These are phyloP conservation scores for Metaphire vulgaris DNA, from an alignment of 1,140 invertebrate species.

Conservation along the genomic window DNA sequence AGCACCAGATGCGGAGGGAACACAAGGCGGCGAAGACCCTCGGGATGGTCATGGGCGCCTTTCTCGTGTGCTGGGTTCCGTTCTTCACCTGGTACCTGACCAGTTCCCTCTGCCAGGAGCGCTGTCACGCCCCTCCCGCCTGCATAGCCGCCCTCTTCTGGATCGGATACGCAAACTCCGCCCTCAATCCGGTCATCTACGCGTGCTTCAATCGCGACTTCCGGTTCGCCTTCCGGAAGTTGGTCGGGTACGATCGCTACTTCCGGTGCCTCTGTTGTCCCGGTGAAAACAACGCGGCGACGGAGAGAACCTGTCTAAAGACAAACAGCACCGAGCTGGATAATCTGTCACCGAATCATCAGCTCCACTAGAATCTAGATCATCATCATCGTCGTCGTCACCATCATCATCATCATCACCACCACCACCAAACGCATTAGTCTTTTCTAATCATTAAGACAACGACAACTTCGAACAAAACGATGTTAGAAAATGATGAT, in stretches of 20 bases:
- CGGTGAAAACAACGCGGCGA: neutral
- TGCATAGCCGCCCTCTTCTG: slow-evolving; percentile 65
- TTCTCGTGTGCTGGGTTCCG: slow-evolving; percentile 22
- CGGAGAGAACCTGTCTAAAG: neutral
- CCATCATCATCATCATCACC: too few species aligned
- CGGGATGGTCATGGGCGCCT: slow-evolving; percentile 13
- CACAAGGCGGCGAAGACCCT: slow-evolving; percentile 93
- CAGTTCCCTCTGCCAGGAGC: neutral
- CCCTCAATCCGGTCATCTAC: slow-evolving; percentile 95
- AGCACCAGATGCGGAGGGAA: slow-evolving; percentile 61
- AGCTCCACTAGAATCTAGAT: neutral
- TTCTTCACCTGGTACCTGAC: slow-evolving; percentile 15
- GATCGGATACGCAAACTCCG: slow-evolving; percentile 97
- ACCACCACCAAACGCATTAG: too few species aligned
- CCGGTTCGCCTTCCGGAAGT: slow-evolving; percentile 82
- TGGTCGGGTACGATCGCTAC: slow-evolving; percentile 55
- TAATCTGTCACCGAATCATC: neutral
- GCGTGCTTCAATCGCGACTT: slow-evolving; percentile 99
- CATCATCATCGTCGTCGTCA: too few species aligned
- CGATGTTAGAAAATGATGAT: too few species aligned
- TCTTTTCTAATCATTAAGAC: too few species aligned
- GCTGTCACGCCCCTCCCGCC: neutral
- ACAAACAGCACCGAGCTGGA: neutral
- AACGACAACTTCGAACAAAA: too few species aligned
- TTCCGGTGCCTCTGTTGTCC: neutral